phyloP scores from a whole-genome alignment of 64 coral and sea anemone species.

The Montipora efflorescens region DNA sequence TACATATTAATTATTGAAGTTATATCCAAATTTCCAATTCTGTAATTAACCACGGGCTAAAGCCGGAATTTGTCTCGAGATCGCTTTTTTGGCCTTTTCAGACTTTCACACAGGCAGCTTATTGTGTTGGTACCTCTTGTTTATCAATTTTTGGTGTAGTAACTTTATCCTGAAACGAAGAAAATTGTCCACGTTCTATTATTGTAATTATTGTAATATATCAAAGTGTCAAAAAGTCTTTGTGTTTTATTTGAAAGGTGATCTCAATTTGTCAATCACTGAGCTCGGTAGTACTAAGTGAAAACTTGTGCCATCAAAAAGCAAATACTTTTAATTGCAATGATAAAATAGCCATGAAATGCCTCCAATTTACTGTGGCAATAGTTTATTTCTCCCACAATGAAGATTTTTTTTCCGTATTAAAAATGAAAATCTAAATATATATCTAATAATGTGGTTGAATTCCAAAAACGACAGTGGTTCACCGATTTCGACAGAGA shows the following conservation, averaged over 20 bases:
- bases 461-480: too few species aligned
- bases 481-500: too few species aligned
- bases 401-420: too few species aligned
- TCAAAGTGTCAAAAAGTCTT: not conserved
- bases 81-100: not conserved
- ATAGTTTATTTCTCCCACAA: too few species aligned
- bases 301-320: not conserved
- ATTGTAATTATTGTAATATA: too few species aligned
- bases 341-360: not conserved
- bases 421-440: too few species aligned
- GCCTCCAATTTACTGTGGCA: not conserved
- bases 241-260: not conserved
- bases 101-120: not conserved
- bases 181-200: too few species aligned
- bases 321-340: not conserved
- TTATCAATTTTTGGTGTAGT: not conserved
- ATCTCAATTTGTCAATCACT: not conserved
- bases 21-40: not conserved
- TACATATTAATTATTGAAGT: not conserved
- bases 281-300: not conserved
- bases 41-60: not conserved
- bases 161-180: too few species aligned
- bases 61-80: not conserved
- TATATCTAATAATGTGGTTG: too few species aligned
- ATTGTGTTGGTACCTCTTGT: not conserved